Percentiles rank a stretch among this genome's conserved stretches.
Evolutionary conservation across 2,888 invertebrate species (phyloP).

Genomic region (Ypsolopha sequella): DNA sequence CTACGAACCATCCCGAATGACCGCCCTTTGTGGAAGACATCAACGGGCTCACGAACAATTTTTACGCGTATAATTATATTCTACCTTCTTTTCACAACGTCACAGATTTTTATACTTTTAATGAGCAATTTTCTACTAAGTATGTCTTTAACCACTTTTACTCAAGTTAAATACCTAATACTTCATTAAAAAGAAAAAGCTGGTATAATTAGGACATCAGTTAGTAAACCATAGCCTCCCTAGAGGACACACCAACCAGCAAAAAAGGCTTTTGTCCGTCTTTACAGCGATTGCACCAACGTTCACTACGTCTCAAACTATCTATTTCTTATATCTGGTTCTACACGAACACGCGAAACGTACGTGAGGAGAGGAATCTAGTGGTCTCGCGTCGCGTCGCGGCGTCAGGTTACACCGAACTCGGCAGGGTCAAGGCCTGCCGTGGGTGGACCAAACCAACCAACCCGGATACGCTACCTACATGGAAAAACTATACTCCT

Average conservation of each 20-base stretch:
- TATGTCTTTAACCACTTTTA: no score
- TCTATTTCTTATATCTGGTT: neutral
- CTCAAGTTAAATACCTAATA: neutral
- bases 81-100: no score
- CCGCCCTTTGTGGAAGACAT: slow-evolving; percentile 10
- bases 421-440: slow-evolving; percentile 60
- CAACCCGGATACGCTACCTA: slow-evolving; percentile 51
- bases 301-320: neutral
- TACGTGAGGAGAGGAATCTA: neutral
- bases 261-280: no score
- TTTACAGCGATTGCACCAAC: neutral
- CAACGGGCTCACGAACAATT: slow-evolving; percentile 8
- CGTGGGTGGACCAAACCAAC: slow-evolving; percentile 48
- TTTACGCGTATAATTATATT: no score
- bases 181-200: no score
- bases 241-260: no score
- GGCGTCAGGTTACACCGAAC: slow-evolving; percentile 17
- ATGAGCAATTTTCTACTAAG: no score
- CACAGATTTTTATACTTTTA: no score
- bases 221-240: no score
- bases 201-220: no score
- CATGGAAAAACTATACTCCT: neutral
- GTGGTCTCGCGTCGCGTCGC: slow-evolving; percentile 19
- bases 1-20: neutral
- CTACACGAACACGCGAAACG: neutral